Percentiles rank a stretch among this genome's conserved stretches.
Conservation (phyloP, 2,113 vertebrate species). For the Pholis gunnellus region DNA sequence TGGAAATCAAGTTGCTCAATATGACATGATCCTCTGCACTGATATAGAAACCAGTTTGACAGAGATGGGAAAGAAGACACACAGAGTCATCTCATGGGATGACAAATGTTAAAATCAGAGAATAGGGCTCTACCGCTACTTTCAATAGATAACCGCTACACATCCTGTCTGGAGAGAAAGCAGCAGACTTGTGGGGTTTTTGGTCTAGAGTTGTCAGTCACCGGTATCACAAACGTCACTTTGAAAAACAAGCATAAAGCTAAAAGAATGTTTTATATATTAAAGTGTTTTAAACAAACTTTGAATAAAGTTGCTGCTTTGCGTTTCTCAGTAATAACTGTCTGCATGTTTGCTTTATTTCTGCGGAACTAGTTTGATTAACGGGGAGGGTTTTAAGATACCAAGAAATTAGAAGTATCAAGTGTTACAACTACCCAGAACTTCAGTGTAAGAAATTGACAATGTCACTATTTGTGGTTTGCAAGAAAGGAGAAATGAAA, state of each 20-base stretch:
- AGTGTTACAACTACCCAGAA: constrained; percentile 34
- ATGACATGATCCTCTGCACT: not conserved
- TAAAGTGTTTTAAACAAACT: not conserved
- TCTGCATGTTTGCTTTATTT: not conserved
- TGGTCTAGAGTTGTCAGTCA: constrained; percentile 69
- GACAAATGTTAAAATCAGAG: constrained; percentile 72
- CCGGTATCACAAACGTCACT: constrained; percentile 62
- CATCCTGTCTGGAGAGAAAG: constrained; percentile 82
- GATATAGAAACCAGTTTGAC: constrained; percentile 33
- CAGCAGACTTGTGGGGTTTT: constrained; percentile 77
- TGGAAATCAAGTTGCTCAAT: not conserved
- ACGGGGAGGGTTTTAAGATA: not conserved
- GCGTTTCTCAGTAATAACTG: not conserved
- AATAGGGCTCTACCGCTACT: constrained; percentile 76
- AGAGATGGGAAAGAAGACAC: constrained; percentile 50
- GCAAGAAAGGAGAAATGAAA: constrained; percentile 82
- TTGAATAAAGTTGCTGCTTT: not conserved
- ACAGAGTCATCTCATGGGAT: constrained; percentile 62
- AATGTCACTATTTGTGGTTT: constrained; percentile 74
- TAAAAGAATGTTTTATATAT: not conserved
- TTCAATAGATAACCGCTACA: constrained; percentile 80
- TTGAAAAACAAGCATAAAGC: constrained; percentile 39
- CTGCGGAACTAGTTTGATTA: not conserved
- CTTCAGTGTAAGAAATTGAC: constrained; percentile 58
- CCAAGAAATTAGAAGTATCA: not conserved